These are phyloP conservation scores for Catocala nupta DNA, from an alignment of 2,888 invertebrate genomes.

Conservation along the genomic window DNA sequence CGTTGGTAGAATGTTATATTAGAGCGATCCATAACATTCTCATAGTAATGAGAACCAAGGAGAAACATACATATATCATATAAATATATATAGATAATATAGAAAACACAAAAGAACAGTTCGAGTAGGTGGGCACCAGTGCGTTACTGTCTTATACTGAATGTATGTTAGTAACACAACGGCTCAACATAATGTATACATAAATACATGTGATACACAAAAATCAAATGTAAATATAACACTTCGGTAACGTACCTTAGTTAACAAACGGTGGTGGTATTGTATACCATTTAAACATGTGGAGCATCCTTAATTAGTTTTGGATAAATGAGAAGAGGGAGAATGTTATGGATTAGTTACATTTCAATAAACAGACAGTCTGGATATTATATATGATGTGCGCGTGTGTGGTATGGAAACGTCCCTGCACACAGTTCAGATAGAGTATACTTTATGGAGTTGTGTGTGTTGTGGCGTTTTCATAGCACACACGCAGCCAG, in stretches of 20 bases:
- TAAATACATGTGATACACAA: conserved; percentile 80
- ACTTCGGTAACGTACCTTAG: conserved; percentile 84
- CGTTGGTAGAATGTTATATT: conserved; percentile 64
- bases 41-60: conserved; percentile 50
- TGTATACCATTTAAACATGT: conserved; percentile 84
- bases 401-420: conserved; percentile 68
- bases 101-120: conserved; percentile 42
- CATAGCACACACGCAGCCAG: conserved; percentile 63
- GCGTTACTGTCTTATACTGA: conserved; percentile 61
- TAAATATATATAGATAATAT: conserved; percentile 38
- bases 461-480: conserved; percentile 52
- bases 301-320: conserved; percentile 87
- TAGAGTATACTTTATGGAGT: too few relatives aligned
- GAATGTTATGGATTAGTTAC: conserved; percentile 88
- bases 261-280: conserved; percentile 84
- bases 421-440: conserved; percentile 24
- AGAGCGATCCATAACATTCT: conserved; percentile 84
- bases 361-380: conserved; percentile 71
- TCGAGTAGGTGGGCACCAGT: conserved; percentile 78
- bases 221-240: conserved; percentile 78
- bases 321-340: conserved; percentile 86
- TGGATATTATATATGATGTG: conserved; percentile 60
- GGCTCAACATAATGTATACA: conserved; percentile 66
- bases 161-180: conserved; percentile 75
- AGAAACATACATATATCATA: conserved; percentile 41